Evolutionary conservation across 1,140 invertebrate species (phyloP), one percentile per base, ranked within the genome.

Genomic region (Drosophila punjabiensis): DNA sequence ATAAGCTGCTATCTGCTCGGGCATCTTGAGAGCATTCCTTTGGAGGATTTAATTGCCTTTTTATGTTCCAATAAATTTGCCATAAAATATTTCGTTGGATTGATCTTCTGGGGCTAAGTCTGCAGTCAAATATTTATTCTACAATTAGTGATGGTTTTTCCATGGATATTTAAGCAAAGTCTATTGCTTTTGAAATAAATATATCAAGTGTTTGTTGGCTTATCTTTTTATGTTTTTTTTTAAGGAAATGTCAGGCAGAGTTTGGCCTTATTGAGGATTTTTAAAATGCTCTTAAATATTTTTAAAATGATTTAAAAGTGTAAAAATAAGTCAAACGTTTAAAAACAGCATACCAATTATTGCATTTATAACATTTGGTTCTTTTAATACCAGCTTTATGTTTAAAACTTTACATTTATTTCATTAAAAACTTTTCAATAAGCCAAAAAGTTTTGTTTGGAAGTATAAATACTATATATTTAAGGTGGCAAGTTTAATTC

Each of bases 31-130:
- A 41, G 53, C 18, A 65, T 61, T 65, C 18, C 55, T 43, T 43
- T 14, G 13, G 41, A 16, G 35, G 37, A 43, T 61, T 67, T 71
- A 48, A 58, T 56, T 69, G 66, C 52, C 39, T 56, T 71, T 71
- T 71, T 69, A 69, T 69, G 64, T 58, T 56, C 18, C 68, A 56
- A 69, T 71, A 71, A 71, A 69, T 71, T 69, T 7, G 48, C 18
- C 41, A 69, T 69, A 65, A 52, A 69, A 66, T 10, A 70, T 70
- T 67, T 53, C 20, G 16, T 24, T 55, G 35, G 63, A 35, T 55
- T 68, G 20, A 71, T 67, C 39, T 47, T 28, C 4, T 16, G 53
- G 20, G 14, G 3, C 30, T 61, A 33, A 4, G 35, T 62, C 13
- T 66, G 33, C 2, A 14, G 32, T 61, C 30, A 62, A n/a, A 43